Evolutionary conservation across 2,113 vertebrate species (phyloP).

Genomic region (Ciconia maguari): DNA sequence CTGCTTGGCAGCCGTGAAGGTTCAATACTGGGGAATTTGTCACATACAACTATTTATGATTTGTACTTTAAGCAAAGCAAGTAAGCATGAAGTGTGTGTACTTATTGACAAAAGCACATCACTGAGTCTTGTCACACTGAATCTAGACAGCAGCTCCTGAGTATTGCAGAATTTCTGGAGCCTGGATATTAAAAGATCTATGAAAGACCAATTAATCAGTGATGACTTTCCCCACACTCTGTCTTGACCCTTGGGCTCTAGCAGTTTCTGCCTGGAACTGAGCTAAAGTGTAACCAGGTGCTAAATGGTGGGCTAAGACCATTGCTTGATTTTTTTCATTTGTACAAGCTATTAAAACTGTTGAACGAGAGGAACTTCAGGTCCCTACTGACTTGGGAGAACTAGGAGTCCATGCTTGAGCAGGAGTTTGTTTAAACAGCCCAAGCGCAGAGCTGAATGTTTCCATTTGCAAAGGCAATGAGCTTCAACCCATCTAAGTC

Average conservation of each 20-base stretch:
- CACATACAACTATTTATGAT: constrained; percentile 52
- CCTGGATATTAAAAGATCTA: neutral
- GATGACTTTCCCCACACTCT: neutral
- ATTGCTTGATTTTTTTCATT: neutral
- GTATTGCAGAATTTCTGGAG: neutral
- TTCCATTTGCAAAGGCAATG: neutral
- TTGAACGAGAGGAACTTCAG: neutral
- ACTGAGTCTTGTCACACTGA: neutral
- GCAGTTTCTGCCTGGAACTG: neutral
- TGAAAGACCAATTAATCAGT: neutral
- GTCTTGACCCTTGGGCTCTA: neutral
- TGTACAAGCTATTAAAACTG: neutral
- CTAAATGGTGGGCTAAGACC: neutral
- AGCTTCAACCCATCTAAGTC: neutral
- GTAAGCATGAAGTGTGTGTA: neutral
- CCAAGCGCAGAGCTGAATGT: neutral
- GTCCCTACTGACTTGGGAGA: neutral
- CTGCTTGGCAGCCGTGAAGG: constrained; percentile 57
- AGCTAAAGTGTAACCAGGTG: neutral
- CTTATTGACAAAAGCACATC: constrained; percentile 11
- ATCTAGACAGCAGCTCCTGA: neutral
- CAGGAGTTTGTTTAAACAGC: neutral
- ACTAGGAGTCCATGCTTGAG: neutral
- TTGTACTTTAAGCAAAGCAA: constrained; percentile 55
- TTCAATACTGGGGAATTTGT: constrained; percentile 54